A percentile compares a stretch with the other conserved stretches of the same genome.
These are phyloP conservation scores for Toxotes lorentzi DNA, from an alignment of 2,797 vertebrate genomes.

Conservation along the genomic window DNA sequence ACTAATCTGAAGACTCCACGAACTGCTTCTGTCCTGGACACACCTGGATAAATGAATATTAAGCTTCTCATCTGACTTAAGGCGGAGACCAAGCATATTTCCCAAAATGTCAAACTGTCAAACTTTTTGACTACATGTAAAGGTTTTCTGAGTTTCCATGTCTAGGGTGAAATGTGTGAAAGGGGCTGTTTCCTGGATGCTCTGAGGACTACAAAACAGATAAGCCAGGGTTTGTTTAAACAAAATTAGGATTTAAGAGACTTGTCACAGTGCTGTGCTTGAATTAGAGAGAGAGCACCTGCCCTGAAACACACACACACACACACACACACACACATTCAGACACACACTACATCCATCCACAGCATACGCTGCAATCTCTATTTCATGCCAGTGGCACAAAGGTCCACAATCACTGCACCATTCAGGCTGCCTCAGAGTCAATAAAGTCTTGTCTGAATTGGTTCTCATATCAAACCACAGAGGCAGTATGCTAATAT, in stretches of 20 bases:
- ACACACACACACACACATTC: background rate
- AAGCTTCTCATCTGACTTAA: background rate
- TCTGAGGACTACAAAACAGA: background rate
- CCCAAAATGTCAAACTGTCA: slow-evolving; percentile 6
- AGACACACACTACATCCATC: slow-evolving; percentile 1
- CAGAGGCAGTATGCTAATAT: slow-evolving; percentile 54
- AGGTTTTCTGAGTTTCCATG: background rate
- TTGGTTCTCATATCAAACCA: slow-evolving; percentile 34
- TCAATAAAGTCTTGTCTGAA: slow-evolving; percentile 57
- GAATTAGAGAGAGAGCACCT: slow-evolving; percentile 17
- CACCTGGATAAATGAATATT: slow-evolving; percentile 1
- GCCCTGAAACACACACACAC: background rate
- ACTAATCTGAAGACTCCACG: background rate
- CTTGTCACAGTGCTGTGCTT: slow-evolving; percentile 11
- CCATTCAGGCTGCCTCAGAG: slow-evolving; percentile 37
- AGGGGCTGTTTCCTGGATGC: background rate
- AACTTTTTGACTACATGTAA: background rate
- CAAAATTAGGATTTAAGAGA: slow-evolving; percentile 23
- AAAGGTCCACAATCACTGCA: slow-evolving; percentile 50
- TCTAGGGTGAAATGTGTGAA: slow-evolving; percentile 3
- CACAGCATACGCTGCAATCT: slow-evolving; percentile 26
- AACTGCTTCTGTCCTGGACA: no score
- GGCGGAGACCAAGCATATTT: background rate
- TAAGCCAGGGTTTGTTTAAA: slow-evolving; percentile 12
- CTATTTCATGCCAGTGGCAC: slow-evolving; percentile 42